Evolutionary conservation across 2,888 invertebrate genomes (phyloP).

Genomic region (Drosophila trichaetosa): DNA sequence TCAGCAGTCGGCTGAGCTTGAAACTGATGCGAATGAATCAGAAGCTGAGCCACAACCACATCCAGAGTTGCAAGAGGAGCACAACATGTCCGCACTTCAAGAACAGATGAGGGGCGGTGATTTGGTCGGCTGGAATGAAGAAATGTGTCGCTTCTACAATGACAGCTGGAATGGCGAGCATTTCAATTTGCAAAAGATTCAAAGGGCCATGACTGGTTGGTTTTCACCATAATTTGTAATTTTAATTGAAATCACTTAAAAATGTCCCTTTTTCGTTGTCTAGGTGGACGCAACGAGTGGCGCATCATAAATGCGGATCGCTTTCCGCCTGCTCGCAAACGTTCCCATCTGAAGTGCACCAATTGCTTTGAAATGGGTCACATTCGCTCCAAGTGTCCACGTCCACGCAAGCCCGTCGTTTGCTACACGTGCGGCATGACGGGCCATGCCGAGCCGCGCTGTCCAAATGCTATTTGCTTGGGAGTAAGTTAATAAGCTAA

Average conservation of each 20-base stretch:
- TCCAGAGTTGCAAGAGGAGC: slow-evolving; percentile 44
- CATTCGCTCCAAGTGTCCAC: slow-evolving; percentile 87
- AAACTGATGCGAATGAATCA: not conserved
- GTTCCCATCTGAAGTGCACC: slow-evolving; percentile 86
- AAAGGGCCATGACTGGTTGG: slow-evolving; percentile 89
- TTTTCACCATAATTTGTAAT: not conserved
- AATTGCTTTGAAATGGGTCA: slow-evolving; percentile 89
- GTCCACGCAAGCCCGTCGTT: slow-evolving; percentile 86
- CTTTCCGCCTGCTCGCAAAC: slow-evolving; percentile 65
- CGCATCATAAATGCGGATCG: slow-evolving; percentile 79
- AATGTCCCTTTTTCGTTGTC: not conserved
- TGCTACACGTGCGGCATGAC: slow-evolving; percentile 89
- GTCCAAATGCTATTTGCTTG: slow-evolving; percentile 89
- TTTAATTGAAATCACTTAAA: not conserved
- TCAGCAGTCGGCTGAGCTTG: not conserved
- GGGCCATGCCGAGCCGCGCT: slow-evolving; percentile 89
- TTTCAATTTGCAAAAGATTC: slow-evolving; percentile 87
- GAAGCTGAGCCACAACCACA: slow-evolving; percentile 4
- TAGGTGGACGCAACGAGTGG: slow-evolving; percentile 74
- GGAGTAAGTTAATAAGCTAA: slow-evolving; percentile 86
- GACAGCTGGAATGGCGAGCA: slow-evolving; percentile 88
- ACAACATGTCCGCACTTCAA: slow-evolving; percentile 33
- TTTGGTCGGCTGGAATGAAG: slow-evolving; percentile 84
- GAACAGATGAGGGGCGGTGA: slow-evolving; percentile 42
- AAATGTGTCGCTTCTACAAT: slow-evolving; percentile 89